Conservation (phyloP, 2,113 vertebrate species). For the Recurvirostra avosetta region DNA sequence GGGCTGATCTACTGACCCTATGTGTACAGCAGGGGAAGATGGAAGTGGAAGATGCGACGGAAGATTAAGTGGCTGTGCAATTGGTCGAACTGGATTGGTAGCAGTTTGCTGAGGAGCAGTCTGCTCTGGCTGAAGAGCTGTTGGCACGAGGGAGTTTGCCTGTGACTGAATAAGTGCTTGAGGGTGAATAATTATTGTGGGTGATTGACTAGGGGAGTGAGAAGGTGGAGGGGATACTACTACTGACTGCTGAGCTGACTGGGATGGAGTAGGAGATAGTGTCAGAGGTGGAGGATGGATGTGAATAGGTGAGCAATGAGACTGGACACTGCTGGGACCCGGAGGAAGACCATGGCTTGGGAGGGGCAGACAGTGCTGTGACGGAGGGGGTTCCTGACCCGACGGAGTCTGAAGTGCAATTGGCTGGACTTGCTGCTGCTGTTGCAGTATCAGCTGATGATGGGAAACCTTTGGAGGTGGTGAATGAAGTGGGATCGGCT, state of each 20-base stretch:
- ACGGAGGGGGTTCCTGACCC: conserved; percentile 73
- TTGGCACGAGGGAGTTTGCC: conserved; percentile 79
- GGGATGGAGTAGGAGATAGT: conserved; percentile 70
- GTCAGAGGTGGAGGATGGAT: conserved; percentile 65
- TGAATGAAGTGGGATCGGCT: conserved; percentile 77
- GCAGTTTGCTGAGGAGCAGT: conserved; percentile 52
- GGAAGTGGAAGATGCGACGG: conserved; percentile 71
- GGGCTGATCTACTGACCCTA: conserved; percentile 75
- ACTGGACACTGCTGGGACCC: conserved; percentile 58
- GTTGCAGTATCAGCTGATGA: conserved; percentile 88
- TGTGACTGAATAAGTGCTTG: conserved; percentile 76
- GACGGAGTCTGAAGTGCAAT: conserved; percentile 82
- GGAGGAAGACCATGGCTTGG: conserved; percentile 74
- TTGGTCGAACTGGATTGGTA: conserved; percentile 46
- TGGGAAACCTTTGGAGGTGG: conserved; percentile 80
- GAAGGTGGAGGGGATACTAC: conserved; percentile 80
- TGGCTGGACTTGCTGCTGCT: conserved; percentile 87
- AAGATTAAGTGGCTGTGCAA: conserved; percentile 61
- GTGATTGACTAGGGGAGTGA: conserved; percentile 81
- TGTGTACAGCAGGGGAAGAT: conserved; percentile 70
- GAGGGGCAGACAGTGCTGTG: conserved; percentile 81
- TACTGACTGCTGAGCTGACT: conserved; percentile 76
- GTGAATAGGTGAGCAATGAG: conserved; percentile 76
- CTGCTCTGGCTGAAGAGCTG: conserved; percentile 74
- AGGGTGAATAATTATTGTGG: conserved; percentile 81